Conservation (phyloP, 2,888 invertebrate genomes). For the Agrotis clavis region DNA sequence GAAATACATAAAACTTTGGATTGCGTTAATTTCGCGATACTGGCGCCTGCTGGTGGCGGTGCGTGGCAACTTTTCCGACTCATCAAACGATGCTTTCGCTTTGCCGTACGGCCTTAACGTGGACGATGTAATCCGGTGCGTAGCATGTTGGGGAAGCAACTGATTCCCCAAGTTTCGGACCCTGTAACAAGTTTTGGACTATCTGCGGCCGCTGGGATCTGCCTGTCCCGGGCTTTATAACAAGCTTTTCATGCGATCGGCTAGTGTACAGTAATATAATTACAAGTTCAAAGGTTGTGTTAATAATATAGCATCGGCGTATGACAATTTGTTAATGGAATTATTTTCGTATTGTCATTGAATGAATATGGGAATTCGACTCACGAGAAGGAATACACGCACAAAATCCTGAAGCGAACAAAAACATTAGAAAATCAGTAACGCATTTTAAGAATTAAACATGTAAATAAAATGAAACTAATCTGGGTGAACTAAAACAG, state of each 20-base stretch:
- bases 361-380: background rate
- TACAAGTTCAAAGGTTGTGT: slow-evolving; percentile 10
- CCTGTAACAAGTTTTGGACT: slow-evolving; percentile 18
- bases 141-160: slow-evolving; percentile 23
- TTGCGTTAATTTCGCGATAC: no score
- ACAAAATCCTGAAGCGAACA: background rate
- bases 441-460: background rate
- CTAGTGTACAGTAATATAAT: slow-evolving; percentile 1
- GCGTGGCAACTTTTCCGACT: no score
- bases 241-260: background rate
- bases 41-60: no score
- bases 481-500: background rate
- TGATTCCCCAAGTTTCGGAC: no score
- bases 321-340: background rate
- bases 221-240: slow-evolving; percentile 22
- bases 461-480: background rate
- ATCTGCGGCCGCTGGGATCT: slow-evolving; percentile 27
- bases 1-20: no score
- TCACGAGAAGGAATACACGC: no score
- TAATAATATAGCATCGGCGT: slow-evolving; percentile 2
- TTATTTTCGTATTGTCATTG: background rate
- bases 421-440: background rate
- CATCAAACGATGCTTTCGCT: no score
- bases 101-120: no score
- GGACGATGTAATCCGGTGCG: slow-evolving; percentile 10